Evolutionary conservation across 2,113 vertebrate genomes (phyloP).

Genomic region (Ammodytes dubius): DNA sequence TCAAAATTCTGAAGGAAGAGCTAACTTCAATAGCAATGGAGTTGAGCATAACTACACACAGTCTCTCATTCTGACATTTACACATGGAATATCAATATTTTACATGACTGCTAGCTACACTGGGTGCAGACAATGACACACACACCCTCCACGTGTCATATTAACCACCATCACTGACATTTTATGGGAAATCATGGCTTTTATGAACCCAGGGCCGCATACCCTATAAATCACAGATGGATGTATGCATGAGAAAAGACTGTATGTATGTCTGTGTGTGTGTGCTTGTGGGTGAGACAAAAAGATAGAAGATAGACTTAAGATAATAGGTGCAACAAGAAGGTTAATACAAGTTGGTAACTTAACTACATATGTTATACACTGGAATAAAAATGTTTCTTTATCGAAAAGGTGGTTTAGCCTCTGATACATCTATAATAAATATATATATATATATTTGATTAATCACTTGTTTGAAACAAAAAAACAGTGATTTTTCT

Average conservation of each 20-base stretch:
- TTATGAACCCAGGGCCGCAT: slow-evolving; percentile 81
- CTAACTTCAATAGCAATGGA: slow-evolving; percentile 13
- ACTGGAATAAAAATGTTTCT: not conserved
- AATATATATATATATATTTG: no score
- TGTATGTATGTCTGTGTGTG: slow-evolving; percentile 44
- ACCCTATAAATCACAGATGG: slow-evolving; percentile 80
- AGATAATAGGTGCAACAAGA: not conserved
- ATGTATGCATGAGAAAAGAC: slow-evolving; percentile 62
- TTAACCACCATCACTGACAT: slow-evolving; percentile 83
- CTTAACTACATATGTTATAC: not conserved
- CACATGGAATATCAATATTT: slow-evolving; percentile 83
- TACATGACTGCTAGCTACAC: slow-evolving; percentile 73
- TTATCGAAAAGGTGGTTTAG: not conserved
- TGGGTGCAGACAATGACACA: slow-evolving; percentile 48
- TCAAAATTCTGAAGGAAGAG: slow-evolving; percentile 9
- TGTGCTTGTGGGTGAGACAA: not conserved
- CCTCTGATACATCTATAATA: not conserved
- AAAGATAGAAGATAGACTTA: not conserved
- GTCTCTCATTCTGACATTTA: slow-evolving; percentile 78
- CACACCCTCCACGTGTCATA: slow-evolving; percentile 73
- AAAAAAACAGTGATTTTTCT: not conserved
- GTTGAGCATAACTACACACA: slow-evolving; percentile 24
- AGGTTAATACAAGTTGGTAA: not conserved
- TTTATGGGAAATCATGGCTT: slow-evolving; percentile 84
- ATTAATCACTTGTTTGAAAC: no score